Evolutionary conservation across 2,113 vertebrate genomes (phyloP).

Genomic region (Misgurnus mizolepis): DNA sequence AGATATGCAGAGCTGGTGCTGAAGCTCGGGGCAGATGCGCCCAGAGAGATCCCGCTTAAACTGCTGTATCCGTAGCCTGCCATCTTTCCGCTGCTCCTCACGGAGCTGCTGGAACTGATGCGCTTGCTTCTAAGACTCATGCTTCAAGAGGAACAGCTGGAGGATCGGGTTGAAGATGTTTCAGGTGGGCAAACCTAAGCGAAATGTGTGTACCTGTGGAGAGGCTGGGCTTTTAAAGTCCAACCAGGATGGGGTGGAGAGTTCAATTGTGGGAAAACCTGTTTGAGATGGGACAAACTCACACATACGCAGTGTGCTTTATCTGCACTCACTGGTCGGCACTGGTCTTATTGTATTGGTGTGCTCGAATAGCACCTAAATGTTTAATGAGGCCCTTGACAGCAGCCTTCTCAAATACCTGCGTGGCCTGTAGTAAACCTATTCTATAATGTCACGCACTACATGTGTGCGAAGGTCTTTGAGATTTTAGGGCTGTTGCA

Average conservation of each 20-base stretch:
- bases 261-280: slow-evolving; percentile 42
- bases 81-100: slow-evolving; percentile 61
- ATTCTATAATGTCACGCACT: neutral
- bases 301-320: slow-evolving; percentile 35
- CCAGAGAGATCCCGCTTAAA: slow-evolving; percentile 69
- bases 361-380: slow-evolving; percentile 1
- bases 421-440: neutral
- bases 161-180: neutral
- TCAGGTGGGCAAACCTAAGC: slow-evolving; percentile 1
- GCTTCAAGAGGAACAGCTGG: slow-evolving; percentile 17
- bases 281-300: slow-evolving; percentile 37
- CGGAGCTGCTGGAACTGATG: slow-evolving; percentile 71
- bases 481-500: neutral
- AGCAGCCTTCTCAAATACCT: slow-evolving; percentile 3
- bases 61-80: slow-evolving; percentile 59
- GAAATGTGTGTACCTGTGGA: neutral
- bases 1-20: slow-evolving; percentile 60
- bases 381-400: slow-evolving; percentile 16
- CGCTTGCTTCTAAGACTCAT: slow-evolving; percentile 77
- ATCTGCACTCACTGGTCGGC: slow-evolving; percentile 18
- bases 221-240: slow-evolving; percentile 46
- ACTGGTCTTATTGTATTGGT: neutral
- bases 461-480: neutral
- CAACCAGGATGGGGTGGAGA: slow-evolving; percentile 50
- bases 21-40: slow-evolving; percentile 60